Conservation (phyloP, 2,113 vertebrate species). For the Furnarius figulus region DNA sequence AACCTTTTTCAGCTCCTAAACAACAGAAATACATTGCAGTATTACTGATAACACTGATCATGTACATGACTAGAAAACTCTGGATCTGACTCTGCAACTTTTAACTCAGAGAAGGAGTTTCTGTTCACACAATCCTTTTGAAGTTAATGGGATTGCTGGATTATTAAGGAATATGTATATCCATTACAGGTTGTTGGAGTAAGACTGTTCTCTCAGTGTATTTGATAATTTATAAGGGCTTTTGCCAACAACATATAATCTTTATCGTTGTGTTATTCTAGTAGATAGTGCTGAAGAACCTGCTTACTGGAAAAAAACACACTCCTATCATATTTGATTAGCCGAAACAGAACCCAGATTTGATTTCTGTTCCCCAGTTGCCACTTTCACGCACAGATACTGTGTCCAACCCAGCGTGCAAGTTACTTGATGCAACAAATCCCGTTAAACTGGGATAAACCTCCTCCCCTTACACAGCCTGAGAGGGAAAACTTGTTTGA, state of each 20-base stretch:
- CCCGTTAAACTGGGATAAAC: not conserved
- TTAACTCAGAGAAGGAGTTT: not conserved
- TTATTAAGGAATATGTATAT: not conserved
- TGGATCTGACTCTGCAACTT: conserved; percentile 14
- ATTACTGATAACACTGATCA: not conserved
- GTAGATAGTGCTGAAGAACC: not conserved
- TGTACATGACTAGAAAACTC: not conserved
- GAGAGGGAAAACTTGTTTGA: not conserved
- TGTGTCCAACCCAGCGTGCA: rapidly evolving
- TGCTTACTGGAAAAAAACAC: not conserved
- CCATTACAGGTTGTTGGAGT: not conserved
- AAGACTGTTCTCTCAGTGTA: not conserved
- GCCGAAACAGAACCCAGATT: not conserved
- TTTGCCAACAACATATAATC: not conserved
- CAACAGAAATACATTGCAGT: not conserved
- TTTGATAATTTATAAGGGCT: not conserved
- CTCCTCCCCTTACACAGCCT: not conserved
- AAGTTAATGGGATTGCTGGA: not conserved
- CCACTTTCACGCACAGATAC: not conserved
- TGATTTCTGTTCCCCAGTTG: not conserved
- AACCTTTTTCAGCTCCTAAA: conserved; percentile 27
- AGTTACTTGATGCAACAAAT: not conserved
- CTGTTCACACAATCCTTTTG: not conserved
- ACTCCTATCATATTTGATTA: not conserved
- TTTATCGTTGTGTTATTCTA: not conserved